phyloP scores from a whole-genome alignment of 2,113 vertebrate species.

The Emydocephalus ijimae region DNA sequence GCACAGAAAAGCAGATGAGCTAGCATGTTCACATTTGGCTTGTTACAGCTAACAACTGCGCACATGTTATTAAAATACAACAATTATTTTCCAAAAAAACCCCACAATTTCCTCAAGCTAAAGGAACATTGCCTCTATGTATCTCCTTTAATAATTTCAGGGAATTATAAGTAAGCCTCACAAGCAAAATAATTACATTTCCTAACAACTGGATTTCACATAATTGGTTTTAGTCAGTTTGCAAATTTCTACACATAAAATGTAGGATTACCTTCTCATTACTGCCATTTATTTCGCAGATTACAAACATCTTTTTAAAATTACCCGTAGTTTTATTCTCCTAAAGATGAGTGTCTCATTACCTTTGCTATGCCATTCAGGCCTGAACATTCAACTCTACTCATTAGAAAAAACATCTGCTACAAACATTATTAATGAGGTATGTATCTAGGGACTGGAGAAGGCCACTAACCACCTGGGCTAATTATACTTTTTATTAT shows the following conservation, averaged over 20 bases:
- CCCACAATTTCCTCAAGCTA: slow-evolving; percentile 28
- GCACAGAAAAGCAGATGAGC: neutral
- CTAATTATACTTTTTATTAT: slow-evolving; percentile 54
- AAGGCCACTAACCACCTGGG: slow-evolving; percentile 60
- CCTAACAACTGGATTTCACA: neutral
- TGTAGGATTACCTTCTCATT: slow-evolving; percentile 16
- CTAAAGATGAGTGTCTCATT: slow-evolving; percentile 47
- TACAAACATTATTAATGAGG: slow-evolving; percentile 67
- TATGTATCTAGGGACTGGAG: slow-evolving; percentile 54
- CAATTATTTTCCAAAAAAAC: slow-evolving; percentile 42
- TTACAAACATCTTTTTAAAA: slow-evolving; percentile 54
- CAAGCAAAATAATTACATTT: slow-evolving; percentile 31
- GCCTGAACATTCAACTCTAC: slow-evolving; percentile 61
- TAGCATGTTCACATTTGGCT: neutral
- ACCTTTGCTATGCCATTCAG: slow-evolving; percentile 48
- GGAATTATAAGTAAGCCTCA: slow-evolving; percentile 2
- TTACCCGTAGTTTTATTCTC: slow-evolving; percentile 39
- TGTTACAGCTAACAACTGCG: slow-evolving; percentile 23
- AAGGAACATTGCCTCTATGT: slow-evolving; percentile 17
- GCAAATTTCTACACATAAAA: slow-evolving; percentile 37
- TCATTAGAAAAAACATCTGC: slow-evolving; percentile 71
- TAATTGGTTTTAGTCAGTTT: slow-evolving; percentile 38
- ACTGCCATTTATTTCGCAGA: slow-evolving; percentile 57
- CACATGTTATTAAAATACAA: slow-evolving; percentile 36
- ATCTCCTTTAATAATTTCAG: slow-evolving; percentile 1